Conservation (phyloP, 2,888 invertebrate species). For the Celastrina argiolus region DNA sequence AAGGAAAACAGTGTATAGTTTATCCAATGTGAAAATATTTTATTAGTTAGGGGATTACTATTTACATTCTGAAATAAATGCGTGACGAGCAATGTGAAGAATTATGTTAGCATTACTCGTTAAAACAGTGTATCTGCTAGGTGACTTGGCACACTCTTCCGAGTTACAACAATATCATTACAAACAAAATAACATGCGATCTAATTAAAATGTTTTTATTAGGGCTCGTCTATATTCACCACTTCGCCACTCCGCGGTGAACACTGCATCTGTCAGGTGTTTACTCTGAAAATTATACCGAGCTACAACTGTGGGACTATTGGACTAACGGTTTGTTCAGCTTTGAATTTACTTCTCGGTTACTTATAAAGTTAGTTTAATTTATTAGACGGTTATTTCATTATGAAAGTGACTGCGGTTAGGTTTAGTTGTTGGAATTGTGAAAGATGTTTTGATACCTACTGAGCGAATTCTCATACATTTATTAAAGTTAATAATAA, state of each 20-base stretch:
- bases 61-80: no score
- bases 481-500: no score
- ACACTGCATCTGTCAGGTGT: conserved; percentile 60
- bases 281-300: conserved; percentile 56
- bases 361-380: conserved; percentile 19
- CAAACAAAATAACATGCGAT: no score
- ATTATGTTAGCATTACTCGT: no score
- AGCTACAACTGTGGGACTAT: conserved; percentile 45
- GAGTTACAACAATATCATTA: no score
- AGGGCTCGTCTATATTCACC: conserved; percentile 27
- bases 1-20: no score
- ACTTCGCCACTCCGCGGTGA: conserved; percentile 46
- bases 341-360: conserved; percentile 21
- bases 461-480: background rate
- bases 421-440: background rate
- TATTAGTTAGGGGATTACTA: no score
- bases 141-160: no score
- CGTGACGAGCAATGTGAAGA: no score
- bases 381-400: conserved; percentile 14
- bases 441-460: background rate
- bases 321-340: conserved; percentile 43
- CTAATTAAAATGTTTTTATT: conserved; percentile 1
- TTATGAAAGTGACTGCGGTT: background rate
- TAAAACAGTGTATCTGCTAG: no score
- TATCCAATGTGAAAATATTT: no score